These are phyloP conservation scores for Drosophila subsilvestris DNA, from an alignment of 2,888 invertebrate genomes.

Conservation along the genomic window DNA sequence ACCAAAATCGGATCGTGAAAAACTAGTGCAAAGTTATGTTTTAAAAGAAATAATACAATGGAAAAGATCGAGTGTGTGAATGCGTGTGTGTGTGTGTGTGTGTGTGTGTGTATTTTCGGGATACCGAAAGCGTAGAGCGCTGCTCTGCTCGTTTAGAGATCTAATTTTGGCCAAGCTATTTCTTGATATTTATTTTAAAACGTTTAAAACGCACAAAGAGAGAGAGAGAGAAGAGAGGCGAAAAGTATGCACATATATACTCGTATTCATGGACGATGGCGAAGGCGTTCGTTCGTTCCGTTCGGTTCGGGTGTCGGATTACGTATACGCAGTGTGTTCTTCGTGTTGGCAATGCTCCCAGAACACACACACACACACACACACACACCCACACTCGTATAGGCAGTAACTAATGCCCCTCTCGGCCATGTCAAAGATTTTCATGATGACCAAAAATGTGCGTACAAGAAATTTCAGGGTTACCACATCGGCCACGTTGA, in stretches of 20 bases:
- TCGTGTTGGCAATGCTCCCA: slow-evolving; percentile 65
- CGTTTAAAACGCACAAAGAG: slow-evolving; percentile 54
- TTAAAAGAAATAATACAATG: slow-evolving; percentile 28
- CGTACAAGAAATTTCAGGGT: slow-evolving; percentile 76
- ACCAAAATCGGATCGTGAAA: slow-evolving; percentile 1
- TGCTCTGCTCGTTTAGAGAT: slow-evolving; percentile 48
- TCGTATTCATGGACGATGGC: slow-evolving; percentile 20
- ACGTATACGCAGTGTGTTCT: slow-evolving; percentile 66
- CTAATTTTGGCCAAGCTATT: slow-evolving; percentile 83
- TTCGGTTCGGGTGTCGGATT: slow-evolving; percentile 77
- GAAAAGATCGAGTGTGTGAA: slow-evolving; percentile 42
- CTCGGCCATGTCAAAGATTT: slow-evolving; percentile 62
- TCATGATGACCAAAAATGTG: slow-evolving; percentile 76
- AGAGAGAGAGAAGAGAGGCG: slow-evolving; percentile 9
- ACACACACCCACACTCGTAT: slow-evolving; percentile 15
- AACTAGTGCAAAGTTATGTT: slow-evolving; percentile 36
- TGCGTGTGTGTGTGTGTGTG: slow-evolving; percentile 28
- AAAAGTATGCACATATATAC: slow-evolving; percentile 26
- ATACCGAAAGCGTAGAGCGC: slow-evolving; percentile 29
- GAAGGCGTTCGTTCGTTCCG: slow-evolving; percentile 53
- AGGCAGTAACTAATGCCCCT: slow-evolving; percentile 40
- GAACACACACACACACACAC: slow-evolving; percentile 23
- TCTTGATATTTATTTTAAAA: slow-evolving; percentile 65
- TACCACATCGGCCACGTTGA: slow-evolving; percentile 53
- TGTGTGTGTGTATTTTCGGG: slow-evolving; percentile 29